A percentile compares a stretch with the other conserved stretches of the same genome.
phyloP scores from a whole-genome alignment of 2,113 vertebrate species.

The Heteronetta atricapilla region DNA sequence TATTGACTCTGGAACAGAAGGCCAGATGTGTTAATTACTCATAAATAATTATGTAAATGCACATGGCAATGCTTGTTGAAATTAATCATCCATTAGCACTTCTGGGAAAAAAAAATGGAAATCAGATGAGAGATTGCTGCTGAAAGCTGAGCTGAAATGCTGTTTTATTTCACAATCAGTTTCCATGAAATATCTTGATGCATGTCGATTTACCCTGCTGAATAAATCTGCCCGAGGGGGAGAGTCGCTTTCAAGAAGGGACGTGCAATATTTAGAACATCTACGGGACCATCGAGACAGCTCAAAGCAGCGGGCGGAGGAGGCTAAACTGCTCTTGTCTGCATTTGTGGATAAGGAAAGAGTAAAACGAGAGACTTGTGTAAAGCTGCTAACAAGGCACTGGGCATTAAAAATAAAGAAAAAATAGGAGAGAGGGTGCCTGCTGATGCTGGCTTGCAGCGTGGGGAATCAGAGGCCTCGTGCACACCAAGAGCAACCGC shows the following conservation, averaged over 20 bases:
- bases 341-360: background rate
- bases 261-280: background rate
- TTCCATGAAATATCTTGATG: background rate
- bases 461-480: background rate
- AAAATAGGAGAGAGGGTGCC: fast-evolving
- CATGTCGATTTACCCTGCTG: background rate
- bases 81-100: slow-evolving; percentile 4
- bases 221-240: background rate
- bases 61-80: background rate
- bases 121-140: background rate
- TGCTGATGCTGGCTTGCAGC: background rate
- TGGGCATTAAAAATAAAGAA: background rate
- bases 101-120: background rate
- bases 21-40: slow-evolving; percentile 22
- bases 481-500: background rate
- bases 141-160: slow-evolving; percentile 9
- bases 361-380: background rate
- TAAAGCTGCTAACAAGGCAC: background rate
- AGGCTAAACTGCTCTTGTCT: background rate
- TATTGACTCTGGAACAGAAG: background rate
- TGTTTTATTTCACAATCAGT: background rate
- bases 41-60: slow-evolving; percentile 30
- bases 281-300: background rate
- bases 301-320: background rate
- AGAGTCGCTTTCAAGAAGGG: background rate